These are phyloP conservation scores for Ricordea florida DNA, from an alignment of 92 coral and sea anemone species.

Conservation along the genomic window DNA sequence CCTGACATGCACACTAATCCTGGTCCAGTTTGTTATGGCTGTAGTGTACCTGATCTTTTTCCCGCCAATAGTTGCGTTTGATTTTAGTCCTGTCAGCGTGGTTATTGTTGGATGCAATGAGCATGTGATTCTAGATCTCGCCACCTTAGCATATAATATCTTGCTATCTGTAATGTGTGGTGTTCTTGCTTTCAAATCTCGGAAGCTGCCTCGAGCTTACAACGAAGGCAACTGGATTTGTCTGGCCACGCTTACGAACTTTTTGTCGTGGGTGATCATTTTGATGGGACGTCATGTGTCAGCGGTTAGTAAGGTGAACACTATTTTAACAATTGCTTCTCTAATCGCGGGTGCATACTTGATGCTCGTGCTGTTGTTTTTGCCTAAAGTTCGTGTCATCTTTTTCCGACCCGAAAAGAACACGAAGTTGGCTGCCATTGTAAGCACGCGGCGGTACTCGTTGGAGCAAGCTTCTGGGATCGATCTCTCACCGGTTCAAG, in stretches of 20 bases:
- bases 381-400: constrained; percentile 85
- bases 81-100: constrained; percentile 24
- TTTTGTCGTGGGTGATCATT: constrained; percentile 71
- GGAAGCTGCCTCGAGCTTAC: constrained; percentile 84
- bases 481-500: constrained; percentile 17
- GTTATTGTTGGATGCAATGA: constrained; percentile 64
- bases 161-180: constrained; percentile 74
- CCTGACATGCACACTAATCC: constrained; percentile 71
- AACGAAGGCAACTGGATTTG: constrained; percentile 87
- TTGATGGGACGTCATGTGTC: constrained; percentile 64
- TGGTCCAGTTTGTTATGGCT: constrained; percentile 66
- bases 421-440: constrained; percentile 83
- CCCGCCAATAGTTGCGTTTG: constrained; percentile 59
- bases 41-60: constrained; percentile 51
- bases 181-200: constrained; percentile 77
- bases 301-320: constrained; percentile 28
- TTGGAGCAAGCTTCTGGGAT: constrained; percentile 73
- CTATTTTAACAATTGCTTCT: constrained; percentile 58
- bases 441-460: constrained; percentile 83
- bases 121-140: constrained; percentile 60
- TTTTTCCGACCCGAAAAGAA: constrained; percentile 91
- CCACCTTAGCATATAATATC: constrained; percentile 77
- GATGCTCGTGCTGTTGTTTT: constrained; percentile 77
- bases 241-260: constrained; percentile 74
- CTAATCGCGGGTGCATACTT: constrained; percentile 76